Evolutionary conservation across 2,113 vertebrate genomes (phyloP), one percentile per base, ranked within the genome.

Genomic region (Hippocampus comes): DNA sequence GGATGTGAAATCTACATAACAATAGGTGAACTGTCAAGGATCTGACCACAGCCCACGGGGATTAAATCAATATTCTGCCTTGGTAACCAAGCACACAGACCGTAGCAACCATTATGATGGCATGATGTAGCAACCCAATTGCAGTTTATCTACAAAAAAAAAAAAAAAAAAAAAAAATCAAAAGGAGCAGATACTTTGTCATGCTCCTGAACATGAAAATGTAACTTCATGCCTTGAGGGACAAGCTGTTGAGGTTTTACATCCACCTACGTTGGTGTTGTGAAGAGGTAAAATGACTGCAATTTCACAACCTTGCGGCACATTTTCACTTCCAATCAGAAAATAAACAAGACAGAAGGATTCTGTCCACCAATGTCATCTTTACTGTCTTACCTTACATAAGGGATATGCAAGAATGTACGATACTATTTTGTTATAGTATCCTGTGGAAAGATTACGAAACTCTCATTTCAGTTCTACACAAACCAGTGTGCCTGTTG

Each of bases 1-100:
- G 67, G 73, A 79, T 75, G 56, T 73, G 73, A 78, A 75, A 90
- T 91, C 87, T 87, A 68, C 83, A 86, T 87, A 89, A 90, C 85
- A 91, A 87, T 86, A 73, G 81, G 60, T 81, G 81, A 81, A 78
- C 73, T 68, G 69, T 74, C 70, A 83, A 77, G 82, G 77, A 84
- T 85, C 79, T 75, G 77, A 78, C 84, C 78, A 68, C 57, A 78
- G 68, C 82, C 82, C 84, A 74, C 64, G 42, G 82, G 80, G 80
- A 84, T 73, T 80, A 78, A 82, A 89, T 87, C 81, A 84, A 85
- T 89, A 87, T 76, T 81, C 68, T 70, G 30, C 55, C 77, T 67
- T 83, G 21, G 78, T 79, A 82, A 85, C 88, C 67, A 83, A 60
- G 76, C 70, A 49, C 57, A 23, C 56, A 56, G 67, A 74, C 66